Percentiles rank a stretch among this genome's conserved stretches.
Conservation (phyloP, 2,113 vertebrate species). For the Aptenodytes forsteri region DNA sequence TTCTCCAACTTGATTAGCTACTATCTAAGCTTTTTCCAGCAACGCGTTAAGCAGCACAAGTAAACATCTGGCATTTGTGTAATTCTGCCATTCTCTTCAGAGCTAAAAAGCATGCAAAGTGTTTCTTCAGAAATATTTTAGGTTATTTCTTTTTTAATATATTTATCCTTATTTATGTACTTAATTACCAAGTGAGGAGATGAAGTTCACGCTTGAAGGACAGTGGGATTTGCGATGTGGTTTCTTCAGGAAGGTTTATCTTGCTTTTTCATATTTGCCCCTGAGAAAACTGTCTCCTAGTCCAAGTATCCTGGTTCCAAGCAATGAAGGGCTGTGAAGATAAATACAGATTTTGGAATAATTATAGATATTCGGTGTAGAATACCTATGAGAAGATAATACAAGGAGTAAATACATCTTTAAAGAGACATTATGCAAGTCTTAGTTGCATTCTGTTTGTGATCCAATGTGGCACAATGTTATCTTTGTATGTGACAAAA, state of each 20-base stretch:
- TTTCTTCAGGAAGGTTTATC: background rate
- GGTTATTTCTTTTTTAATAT: background rate
- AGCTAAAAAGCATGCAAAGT: background rate
- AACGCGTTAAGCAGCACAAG: background rate
- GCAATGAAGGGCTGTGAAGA: background rate
- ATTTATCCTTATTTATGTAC: background rate
- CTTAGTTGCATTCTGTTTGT: background rate
- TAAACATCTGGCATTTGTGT: background rate
- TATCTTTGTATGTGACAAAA: background rate
- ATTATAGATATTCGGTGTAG: background rate
- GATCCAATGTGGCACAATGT: background rate
- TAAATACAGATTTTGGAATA: background rate
- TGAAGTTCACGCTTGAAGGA: background rate
- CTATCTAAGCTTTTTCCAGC: background rate
- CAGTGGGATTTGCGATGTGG: background rate
- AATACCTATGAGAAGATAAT: background rate
- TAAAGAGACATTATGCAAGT: background rate
- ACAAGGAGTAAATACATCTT: background rate
- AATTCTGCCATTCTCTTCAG: background rate
- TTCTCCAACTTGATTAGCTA: background rate
- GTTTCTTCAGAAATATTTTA: background rate
- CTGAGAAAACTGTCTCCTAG: background rate
- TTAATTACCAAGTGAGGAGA: background rate
- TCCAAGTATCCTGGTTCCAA: background rate
- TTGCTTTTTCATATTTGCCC: background rate